Conservation (phyloP, 2,797 vertebrate genomes). For the Ctenochaetus hawaiiensis region DNA sequence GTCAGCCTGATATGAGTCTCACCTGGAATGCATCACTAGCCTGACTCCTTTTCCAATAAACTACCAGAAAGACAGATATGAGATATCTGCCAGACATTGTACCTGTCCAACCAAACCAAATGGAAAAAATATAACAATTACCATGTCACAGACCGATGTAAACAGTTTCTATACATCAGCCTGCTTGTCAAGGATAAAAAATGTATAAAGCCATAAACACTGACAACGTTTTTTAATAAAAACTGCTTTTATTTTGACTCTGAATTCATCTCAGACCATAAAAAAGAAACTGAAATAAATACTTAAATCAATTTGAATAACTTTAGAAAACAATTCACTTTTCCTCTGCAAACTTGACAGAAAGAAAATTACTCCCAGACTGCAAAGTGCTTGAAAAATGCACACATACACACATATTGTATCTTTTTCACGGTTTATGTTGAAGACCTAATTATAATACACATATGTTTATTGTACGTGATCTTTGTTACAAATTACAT, state of each 20-base stretch:
- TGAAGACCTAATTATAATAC: too few relatives aligned
- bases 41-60: conserved; percentile 21
- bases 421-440: background rate
- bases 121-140: conserved; percentile 18
- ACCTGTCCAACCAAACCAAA: conserved; percentile 13
- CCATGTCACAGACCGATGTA: conserved; percentile 1
- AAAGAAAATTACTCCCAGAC: background rate
- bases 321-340: conserved; percentile 10
- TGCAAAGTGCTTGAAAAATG: background rate
- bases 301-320: background rate
- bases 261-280: background rate
- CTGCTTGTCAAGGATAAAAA: background rate
- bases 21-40: background rate
- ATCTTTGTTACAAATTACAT: too few relatives aligned
- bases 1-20: conserved; percentile 1
- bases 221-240: background rate
- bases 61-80: background rate
- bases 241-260: background rate
- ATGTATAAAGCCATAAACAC: background rate
- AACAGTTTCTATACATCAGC: background rate
- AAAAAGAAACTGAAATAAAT: background rate
- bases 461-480: too few relatives aligned
- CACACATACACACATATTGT: background rate
- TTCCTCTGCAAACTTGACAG: conserved; percentile 3
- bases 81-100: background rate